These are phyloP conservation scores for Plagodis pulveraria DNA, from an alignment of 2,888 invertebrate species.

Conservation along the genomic window DNA sequence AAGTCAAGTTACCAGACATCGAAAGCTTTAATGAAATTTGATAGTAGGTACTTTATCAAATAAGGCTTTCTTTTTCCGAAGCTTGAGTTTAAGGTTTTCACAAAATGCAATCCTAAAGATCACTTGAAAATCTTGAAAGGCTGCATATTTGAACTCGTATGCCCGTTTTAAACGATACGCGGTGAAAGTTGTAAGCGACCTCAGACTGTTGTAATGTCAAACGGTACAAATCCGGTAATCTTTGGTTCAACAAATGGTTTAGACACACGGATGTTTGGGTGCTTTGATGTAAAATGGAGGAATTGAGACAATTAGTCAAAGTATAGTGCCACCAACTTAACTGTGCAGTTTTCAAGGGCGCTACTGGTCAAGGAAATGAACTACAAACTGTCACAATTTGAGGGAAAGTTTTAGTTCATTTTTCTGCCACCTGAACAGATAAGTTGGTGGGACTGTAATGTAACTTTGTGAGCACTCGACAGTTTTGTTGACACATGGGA, in stretches of 20 bases:
- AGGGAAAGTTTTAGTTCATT: too few species aligned
- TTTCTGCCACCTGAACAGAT: too few species aligned
- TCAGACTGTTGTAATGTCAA: constrained; percentile 42
- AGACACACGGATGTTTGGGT: constrained; percentile 1
- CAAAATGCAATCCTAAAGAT: constrained; percentile 40
- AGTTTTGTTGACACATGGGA: constrained; percentile 18
- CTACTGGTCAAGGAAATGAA: too few species aligned
- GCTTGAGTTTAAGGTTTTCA: constrained; percentile 34
- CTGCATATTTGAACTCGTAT: constrained; percentile 45
- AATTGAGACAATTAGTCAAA: constrained; percentile 4
- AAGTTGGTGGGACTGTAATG: too few species aligned
- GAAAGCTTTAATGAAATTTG: constrained; percentile 34
- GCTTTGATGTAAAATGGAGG: background rate
- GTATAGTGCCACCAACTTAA: too few species aligned
- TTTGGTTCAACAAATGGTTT: constrained; percentile 9
- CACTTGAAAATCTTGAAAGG: constrained; percentile 48
- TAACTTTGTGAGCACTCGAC: constrained; percentile 10
- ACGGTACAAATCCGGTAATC: constrained; percentile 39
- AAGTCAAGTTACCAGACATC: constrained; percentile 29
- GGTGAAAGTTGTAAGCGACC: constrained; percentile 47
- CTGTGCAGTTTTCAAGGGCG: too few species aligned
- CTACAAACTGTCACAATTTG: too few species aligned
- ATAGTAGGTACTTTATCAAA: constrained; percentile 26
- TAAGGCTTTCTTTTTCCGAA: constrained; percentile 41
- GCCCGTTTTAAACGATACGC: constrained; percentile 43